phyloP scores from a whole-genome alignment of 2,797 vertebrate genomes.

The Tokudaia tokunoshimensis region DNA sequence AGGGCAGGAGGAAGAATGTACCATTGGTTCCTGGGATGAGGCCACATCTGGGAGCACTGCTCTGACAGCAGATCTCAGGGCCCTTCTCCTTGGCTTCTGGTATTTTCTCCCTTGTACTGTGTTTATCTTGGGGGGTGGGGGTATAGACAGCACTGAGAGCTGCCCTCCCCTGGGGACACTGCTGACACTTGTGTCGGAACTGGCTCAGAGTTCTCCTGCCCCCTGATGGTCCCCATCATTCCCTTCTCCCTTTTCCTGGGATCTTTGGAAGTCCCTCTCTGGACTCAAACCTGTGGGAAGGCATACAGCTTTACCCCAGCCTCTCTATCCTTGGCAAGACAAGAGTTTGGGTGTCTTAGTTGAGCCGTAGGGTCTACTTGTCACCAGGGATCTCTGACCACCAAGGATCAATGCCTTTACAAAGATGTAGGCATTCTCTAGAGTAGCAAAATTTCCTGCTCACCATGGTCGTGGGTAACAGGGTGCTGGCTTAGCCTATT shows the following conservation, averaged over 20 bases:
- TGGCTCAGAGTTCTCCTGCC: background rate
- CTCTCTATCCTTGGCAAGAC: background rate
- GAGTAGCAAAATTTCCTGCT: background rate
- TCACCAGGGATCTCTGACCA: background rate
- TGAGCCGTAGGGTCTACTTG: background rate
- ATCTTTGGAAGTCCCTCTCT: background rate
- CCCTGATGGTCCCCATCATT: conserved; percentile 24
- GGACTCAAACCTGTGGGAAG: background rate
- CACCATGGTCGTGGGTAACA: background rate
- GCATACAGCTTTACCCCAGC: background rate
- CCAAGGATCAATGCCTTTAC: background rate
- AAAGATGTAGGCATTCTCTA: background rate
- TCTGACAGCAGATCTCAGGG: background rate
- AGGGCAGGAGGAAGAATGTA: fast-evolving
- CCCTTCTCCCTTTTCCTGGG: background rate
- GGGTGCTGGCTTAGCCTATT: background rate
- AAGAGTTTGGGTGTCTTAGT: background rate
- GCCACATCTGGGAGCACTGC: background rate
- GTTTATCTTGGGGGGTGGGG: background rate
- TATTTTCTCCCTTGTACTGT: background rate
- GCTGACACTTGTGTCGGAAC: background rate
- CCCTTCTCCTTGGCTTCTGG: background rate
- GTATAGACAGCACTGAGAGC: background rate
- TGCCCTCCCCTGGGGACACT: background rate
- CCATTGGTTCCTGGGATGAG: background rate